A percentile compares a stretch with the other conserved stretches of the same genome.
phyloP scores from a whole-genome alignment of 2,888 invertebrate species.

The Achlya flavicornis region DNA sequence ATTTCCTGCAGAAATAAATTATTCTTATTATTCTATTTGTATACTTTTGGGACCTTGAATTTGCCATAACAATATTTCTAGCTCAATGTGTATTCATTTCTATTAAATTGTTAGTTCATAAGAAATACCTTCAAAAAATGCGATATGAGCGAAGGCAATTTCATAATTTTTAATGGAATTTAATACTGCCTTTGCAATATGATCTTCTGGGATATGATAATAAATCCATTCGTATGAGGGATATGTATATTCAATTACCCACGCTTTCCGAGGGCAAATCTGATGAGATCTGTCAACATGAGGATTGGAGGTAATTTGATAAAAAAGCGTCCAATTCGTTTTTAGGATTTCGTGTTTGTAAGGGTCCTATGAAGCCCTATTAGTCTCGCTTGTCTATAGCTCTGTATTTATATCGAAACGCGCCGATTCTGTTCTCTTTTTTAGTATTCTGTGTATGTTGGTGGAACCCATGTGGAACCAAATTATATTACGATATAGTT shows the following conservation, averaged over 20 bases:
- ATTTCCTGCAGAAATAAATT: no score
- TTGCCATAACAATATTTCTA: no score
- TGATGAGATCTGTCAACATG: slow-evolving; percentile 24
- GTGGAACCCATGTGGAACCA: background rate
- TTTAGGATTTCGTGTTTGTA: slow-evolving; percentile 18
- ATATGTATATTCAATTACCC: slow-evolving; percentile 35
- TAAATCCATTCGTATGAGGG: slow-evolving; percentile 30
- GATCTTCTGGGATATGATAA: slow-evolving; percentile 15
- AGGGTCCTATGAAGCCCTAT: slow-evolving; percentile 8
- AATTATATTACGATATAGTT: background rate
- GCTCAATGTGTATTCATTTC: no score
- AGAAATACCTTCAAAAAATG: background rate
- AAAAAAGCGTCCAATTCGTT: slow-evolving; percentile 16
- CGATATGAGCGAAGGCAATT: background rate
- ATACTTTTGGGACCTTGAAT: no score
- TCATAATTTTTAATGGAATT: background rate
- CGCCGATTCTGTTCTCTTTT: background rate
- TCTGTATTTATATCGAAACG: background rate
- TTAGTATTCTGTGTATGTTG: background rate
- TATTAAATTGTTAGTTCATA: no score
- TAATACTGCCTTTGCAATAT: slow-evolving; percentile 5
- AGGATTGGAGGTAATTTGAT: slow-evolving; percentile 13
- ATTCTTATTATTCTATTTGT: no score
- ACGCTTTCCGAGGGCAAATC: slow-evolving; percentile 28
- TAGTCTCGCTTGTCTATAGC: background rate